Base-by-base conservation (phyloP, 2,888 invertebrate species). In the Mechanitis messenoides region DNA sequence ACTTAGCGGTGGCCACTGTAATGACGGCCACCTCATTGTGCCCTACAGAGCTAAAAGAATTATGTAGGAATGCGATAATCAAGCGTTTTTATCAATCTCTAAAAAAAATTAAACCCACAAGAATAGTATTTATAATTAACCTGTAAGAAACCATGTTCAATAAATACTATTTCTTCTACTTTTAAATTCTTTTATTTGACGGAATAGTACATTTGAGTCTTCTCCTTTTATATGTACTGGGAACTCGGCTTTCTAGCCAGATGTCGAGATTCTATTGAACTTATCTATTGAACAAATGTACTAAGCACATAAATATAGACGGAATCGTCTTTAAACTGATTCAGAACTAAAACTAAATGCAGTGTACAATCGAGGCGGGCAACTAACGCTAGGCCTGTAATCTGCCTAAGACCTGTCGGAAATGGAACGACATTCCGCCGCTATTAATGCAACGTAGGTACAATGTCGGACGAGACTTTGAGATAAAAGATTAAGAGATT, bases 351-450 rank as follows among this genome's bases (percentile, higher is more conserved):
- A 50, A 50, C 50, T 31, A 50, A 50, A 50, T 50, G 5, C 28
- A 50, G 31, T 6, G 9, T 31, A 50, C 50, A 31, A 50, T 35
- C 20, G 47, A 47, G 20, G n/a, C 47, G 35, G 42, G 20, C 42
- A 53, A 53, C 58, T n/a, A 56, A 45, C 56, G 46, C 59, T 35
- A 20, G 20, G 46, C 38, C 33, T 58, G 58, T 60, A 55, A 53
- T 42, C 45, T 35, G 55, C 56, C 47, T 42, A 55, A 57, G 57
- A 45, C 55, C 53, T 45, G 50, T 45, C 75, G 77, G 77, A 79
- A 80, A 82, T 79, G 73, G 78, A 73, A 73, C 81, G 55, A 65
- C 82, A 83, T 83, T 83, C 82, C 75, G 69, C 64, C 68, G 67
- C 69, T 69, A 73, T 74, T 73, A 75, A 71, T 63, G 45, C 56